Evolutionary conservation across 2,888 invertebrate species (phyloP), one percentile per base, ranked within the genome.

Genomic region (Dasysyrphus albostriatus): DNA sequence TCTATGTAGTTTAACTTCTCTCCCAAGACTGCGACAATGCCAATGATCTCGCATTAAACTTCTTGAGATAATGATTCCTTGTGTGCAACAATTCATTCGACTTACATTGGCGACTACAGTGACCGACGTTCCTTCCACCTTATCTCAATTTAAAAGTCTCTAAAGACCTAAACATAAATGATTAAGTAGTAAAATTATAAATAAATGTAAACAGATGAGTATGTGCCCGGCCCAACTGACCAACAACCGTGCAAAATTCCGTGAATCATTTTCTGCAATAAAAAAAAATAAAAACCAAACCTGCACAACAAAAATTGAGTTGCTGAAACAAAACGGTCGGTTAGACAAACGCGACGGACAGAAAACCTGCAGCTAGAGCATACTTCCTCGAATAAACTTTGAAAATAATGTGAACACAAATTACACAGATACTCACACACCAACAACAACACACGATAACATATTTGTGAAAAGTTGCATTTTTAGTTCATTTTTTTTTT

Each of bases 351-450:
- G 19, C n/a, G 39, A 59, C 34, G 16, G 65, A 16, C 16, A 47
- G 16, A 12, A 32, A 44, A 34, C 37, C 81, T 47, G 44, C 56
- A 44, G 47, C 42, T 16, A 34, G n/a, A 44, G 37, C 8, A 29
- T 63, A 72, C 75, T 76, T 80, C 85, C 82, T 81, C 39, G 69
- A 81, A 56, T 10, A 84, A 85, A 63, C 42, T 49, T 24, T 56
- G n/a, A 42, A 70, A 37, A 61, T 19, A 58, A 44, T 32, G 9
- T 44, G 72, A 61, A 70, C 16, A 42, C 56, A 37, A 19, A 72
- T 39, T 19, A 44, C 39, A n/a, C 14, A 56, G 6, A 82, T n/a
- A 72, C 8, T 16, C 19, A 19, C 9, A 29, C 10, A 29, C n/a
- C n/a, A n/a, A 56, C 5, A 16, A 4, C 14, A 69, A 69, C 10